These are phyloP conservation scores for Neogobius melanostomus DNA, from an alignment of 2,113 vertebrate species.

Conservation along the genomic window DNA sequence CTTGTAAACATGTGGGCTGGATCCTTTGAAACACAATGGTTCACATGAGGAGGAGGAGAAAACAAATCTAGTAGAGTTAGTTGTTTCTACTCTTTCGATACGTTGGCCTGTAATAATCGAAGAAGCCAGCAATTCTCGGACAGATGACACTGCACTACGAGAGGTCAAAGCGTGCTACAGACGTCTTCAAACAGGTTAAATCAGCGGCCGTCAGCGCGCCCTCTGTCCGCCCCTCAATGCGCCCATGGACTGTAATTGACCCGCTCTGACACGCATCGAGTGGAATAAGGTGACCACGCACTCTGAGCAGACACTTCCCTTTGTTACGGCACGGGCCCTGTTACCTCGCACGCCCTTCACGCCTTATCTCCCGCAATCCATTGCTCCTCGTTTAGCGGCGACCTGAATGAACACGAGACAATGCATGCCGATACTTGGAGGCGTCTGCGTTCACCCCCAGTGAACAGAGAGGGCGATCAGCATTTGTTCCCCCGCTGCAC, in stretches of 20 bases:
- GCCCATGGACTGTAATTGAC: constrained; percentile 2
- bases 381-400: constrained; percentile 49
- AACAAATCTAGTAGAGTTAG: too few relatives aligned
- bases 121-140: not conserved
- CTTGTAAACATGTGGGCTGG: too few relatives aligned
- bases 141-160: not conserved
- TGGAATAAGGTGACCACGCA: not conserved
- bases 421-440: constrained; percentile 58
- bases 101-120: too few relatives aligned
- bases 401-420: constrained; percentile 48
- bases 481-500: constrained; percentile 58
- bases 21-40: too few relatives aligned
- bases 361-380: constrained; percentile 42
- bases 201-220: not conserved
- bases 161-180: not conserved
- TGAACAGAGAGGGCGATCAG: constrained; percentile 38
- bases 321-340: constrained; percentile 22
- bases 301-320: not conserved
- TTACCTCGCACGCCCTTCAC: constrained; percentile 62
- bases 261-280: not conserved
- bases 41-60: too few relatives aligned
- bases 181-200: constrained; percentile 1
- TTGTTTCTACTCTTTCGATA: too few relatives aligned
- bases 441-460: constrained; percentile 32
- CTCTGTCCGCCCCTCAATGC: not conserved